Percentiles rank a stretch among this genome's conserved stretches.
phyloP scores from a whole-genome alignment of 2,888 invertebrate species.

The Lottia gigantea region DNA sequence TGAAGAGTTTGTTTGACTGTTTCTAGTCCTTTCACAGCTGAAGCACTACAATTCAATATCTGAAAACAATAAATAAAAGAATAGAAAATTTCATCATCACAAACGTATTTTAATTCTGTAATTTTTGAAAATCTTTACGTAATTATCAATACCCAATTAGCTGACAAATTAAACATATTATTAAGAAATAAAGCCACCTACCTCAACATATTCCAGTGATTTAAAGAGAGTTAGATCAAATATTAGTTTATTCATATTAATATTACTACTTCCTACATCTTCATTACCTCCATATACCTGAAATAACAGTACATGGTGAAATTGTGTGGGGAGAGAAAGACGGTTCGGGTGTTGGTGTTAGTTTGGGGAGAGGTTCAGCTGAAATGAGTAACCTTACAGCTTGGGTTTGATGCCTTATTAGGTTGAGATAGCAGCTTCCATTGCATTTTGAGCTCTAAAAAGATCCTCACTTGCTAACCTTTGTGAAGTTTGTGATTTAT shows the following conservation, averaged over 20 bases:
- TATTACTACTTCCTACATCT: constrained; percentile 83
- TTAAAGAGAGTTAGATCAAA: constrained; percentile 90
- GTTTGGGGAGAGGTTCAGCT: too few relatives aligned
- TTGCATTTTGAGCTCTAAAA: too few relatives aligned
- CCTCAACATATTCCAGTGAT: constrained; percentile 75
- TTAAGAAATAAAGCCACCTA: constrained; percentile 72
- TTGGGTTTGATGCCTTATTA: too few relatives aligned
- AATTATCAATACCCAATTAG: too few relatives aligned
- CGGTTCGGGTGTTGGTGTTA: too few relatives aligned
- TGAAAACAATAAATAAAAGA: constrained; percentile 37
- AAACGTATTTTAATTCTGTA: neutral
- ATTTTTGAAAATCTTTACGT: neutral
- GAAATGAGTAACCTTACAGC: too few relatives aligned
- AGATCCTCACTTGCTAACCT: too few relatives aligned
- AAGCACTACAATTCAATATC: constrained; percentile 62
- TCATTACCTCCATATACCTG: constrained; percentile 74
- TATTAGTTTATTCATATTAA: constrained; percentile 81
- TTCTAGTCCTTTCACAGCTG: constrained; percentile 65
- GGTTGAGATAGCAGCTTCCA: too few relatives aligned
- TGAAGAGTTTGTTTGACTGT: constrained; percentile 74
- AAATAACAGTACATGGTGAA: neutral
- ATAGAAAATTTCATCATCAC: too few relatives aligned
- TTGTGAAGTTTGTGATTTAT: too few relatives aligned
- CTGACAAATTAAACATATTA: too few relatives aligned
- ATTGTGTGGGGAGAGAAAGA: neutral